These are phyloP conservation scores for Temnothorax nylanderi DNA, from an alignment of 1,140 invertebrate species.

Conservation along the genomic window DNA sequence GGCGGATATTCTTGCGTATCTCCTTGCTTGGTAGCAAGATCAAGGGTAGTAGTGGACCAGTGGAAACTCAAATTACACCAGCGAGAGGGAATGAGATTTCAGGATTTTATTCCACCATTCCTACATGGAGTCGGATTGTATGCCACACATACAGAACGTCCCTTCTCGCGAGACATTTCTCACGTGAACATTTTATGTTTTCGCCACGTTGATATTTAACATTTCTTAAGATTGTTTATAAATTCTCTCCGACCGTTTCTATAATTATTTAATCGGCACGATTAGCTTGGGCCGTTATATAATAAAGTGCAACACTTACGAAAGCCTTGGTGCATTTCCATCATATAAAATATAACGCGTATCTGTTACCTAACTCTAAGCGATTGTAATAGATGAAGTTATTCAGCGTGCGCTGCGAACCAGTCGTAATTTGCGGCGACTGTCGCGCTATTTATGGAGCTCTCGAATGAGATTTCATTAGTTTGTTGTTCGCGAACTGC, in stretches of 20 bases:
- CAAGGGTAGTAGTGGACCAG: neutral
- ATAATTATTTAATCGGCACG: neutral
- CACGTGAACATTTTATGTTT: neutral
- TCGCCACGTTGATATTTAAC: neutral
- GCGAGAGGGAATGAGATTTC: neutral
- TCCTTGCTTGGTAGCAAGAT: conserved; percentile 6
- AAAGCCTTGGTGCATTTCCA: neutral
- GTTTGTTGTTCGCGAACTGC: neutral
- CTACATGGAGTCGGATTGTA: neutral
- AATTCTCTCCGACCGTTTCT: neutral
- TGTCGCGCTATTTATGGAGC: neutral
- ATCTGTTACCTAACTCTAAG: neutral
- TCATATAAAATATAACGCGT: neutral
- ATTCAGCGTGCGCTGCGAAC: neutral
- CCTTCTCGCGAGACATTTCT: neutral
- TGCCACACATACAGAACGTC: neutral
- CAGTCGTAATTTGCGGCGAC: neutral
- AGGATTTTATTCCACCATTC: conserved; percentile 1
- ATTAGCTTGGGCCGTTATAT: neutral
- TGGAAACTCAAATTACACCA: conserved; percentile 24
- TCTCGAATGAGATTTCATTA: conserved; percentile 33
- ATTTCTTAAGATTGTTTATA: neutral
- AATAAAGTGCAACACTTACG: neutral
- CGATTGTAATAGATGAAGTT: neutral
- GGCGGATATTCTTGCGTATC: neutral